Percentiles rank a stretch among this genome's conserved stretches.
Evolutionary conservation across 2,113 vertebrate genomes (phyloP).

Genomic region (Hemichromis elongatus): DNA sequence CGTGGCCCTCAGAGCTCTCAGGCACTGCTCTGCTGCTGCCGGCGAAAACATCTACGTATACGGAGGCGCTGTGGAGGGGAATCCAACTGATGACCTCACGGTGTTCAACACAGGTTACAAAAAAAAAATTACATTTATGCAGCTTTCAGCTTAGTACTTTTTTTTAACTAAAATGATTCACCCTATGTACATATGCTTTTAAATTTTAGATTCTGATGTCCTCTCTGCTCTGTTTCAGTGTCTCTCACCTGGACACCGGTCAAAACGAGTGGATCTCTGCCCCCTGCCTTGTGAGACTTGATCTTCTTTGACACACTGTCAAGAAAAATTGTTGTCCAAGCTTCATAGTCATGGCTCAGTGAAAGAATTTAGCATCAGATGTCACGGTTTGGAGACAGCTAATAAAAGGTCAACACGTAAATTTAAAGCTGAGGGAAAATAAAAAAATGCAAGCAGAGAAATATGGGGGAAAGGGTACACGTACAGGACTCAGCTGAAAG

Average conservation of each 20-base stretch:
- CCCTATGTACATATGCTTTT: neutral
- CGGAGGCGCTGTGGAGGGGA: conserved; percentile 45
- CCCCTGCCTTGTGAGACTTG: conserved; percentile 64
- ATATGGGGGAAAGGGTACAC: neutral
- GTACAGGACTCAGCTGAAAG: neutral
- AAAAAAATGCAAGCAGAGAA: neutral
- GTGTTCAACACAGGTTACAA: conserved; percentile 70
- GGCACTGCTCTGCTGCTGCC: conserved; percentile 54
- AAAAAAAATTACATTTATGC: neutral
- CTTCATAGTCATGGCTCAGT: neutral
- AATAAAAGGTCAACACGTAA: neutral
- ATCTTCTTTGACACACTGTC: neutral
- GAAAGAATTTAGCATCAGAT: neutral
- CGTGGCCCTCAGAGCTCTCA: conserved; percentile 46
- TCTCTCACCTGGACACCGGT: conserved; percentile 72
- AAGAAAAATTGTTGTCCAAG: neutral
- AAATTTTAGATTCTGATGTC: neutral
- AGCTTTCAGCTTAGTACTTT: neutral
- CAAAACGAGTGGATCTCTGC: conserved; percentile 62
- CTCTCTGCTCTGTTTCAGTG: conserved; percentile 43
- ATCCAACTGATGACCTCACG: conserved; percentile 55
- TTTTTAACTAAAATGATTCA: neutral
- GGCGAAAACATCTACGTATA: conserved; percentile 69
- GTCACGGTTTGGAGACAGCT: neutral
- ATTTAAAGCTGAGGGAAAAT: neutral